Base-by-base conservation (phyloP, 2,888 invertebrate genomes). In the Macaria notata region DNA sequence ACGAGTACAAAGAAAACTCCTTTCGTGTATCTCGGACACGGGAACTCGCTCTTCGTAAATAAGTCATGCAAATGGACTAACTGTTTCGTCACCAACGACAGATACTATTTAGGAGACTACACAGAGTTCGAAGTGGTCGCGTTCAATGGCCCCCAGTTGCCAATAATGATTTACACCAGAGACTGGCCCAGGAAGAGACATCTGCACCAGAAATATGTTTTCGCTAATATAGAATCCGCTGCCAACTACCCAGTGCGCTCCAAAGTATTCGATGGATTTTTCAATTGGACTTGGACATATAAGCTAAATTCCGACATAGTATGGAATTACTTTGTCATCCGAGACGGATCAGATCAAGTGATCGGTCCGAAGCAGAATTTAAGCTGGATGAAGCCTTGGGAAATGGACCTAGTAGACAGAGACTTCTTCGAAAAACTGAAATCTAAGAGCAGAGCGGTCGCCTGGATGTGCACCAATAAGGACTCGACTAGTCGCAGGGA, bases 251-350 rank as follows among this genome's bases (percentile, higher is more conserved):
- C 86, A 0, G 61, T 83, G 3, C 78, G 78, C 47, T 64, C 66
- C 39, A 59, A 73, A 0, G 60, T 52, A 3, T 85, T 79, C 71
- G 68, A 88, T 56, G 64, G 68, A 5, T 86, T 70, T 56, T 88
- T 88, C 56, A 88, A 88, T 62, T 86, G 85, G 86, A 87, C 88
- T 9, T 87, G 86, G 87, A 87, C 87, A 0, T 87, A 87, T 54
- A 82, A 77, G 68, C 59, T 85, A 3, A 72, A 84, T 61, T 84
- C 86, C 1, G 84, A 86, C 61, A 72, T 76, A 2, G 53, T 78
- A 7, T 88, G 87, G 87, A 76, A 77, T 6, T 86, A 86, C 54
- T 66, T 84, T 7, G 65, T 66, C 3, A 63, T 88, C 9, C 72
- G 63, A 62, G 80, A 87, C 62, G 56, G 65, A 3, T 70, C 68